phyloP scores from a whole-genome alignment of 2,797 vertebrate species.

The Tenualosa thibaudeaui region DNA sequence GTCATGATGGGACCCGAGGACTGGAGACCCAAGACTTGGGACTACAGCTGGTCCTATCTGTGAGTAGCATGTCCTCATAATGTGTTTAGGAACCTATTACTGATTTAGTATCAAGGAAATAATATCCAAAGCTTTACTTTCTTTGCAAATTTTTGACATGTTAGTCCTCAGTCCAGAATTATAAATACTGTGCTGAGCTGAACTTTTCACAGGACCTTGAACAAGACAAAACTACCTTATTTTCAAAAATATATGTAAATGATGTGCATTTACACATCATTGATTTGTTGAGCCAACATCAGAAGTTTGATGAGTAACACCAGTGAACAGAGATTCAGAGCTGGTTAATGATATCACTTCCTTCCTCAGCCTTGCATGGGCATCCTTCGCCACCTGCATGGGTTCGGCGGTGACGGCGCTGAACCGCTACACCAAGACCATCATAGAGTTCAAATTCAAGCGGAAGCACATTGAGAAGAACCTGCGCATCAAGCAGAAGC shows the following conservation, averaged over 20 bases:
- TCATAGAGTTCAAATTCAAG: constrained; percentile 84
- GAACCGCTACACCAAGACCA: constrained; percentile 85
- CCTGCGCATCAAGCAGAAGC: constrained; percentile 76
- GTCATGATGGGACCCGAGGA: constrained; percentile 87
- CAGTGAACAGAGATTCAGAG: not conserved
- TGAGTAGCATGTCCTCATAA: constrained; percentile 55
- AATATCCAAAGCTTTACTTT: not conserved
- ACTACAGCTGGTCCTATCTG: constrained; percentile 91
- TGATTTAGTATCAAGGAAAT: not conserved
- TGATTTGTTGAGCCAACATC: not conserved
- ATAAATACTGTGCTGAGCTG: not conserved
- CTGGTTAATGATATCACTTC: not conserved
- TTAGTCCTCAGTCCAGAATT: not conserved
- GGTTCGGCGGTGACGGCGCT: constrained; percentile 81
- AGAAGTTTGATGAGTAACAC: not conserved
- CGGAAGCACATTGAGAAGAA: constrained; percentile 80
- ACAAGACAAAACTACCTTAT: not conserved
- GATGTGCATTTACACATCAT: not conserved
- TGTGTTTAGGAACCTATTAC: not conserved
- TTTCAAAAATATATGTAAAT: not conserved
- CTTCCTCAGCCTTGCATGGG: constrained; percentile 81
- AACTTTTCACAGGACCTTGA: not conserved
- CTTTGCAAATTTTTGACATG: not conserved
- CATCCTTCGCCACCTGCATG: constrained; percentile 89
- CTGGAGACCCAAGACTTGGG: constrained; percentile 90